phyloP scores from a whole-genome alignment of 2,797 vertebrate species.

The Heliangelus exortis region DNA sequence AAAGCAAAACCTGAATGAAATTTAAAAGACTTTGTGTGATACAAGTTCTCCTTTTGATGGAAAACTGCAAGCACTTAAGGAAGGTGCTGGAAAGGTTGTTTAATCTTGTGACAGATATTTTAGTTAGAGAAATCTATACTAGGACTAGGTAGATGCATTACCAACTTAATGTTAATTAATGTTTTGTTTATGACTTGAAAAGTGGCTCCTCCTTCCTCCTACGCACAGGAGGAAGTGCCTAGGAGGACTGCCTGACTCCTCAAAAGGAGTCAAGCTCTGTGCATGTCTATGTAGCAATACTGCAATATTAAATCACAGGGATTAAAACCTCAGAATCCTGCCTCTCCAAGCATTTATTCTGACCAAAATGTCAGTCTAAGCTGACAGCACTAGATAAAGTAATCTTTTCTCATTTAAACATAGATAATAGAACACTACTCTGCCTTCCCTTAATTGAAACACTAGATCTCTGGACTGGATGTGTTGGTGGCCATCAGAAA shows the following conservation, averaged over 20 bases:
- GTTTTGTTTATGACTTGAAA: background rate
- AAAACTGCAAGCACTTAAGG: background rate
- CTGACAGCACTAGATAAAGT: background rate
- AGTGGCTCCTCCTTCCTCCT: background rate
- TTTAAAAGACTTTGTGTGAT: background rate
- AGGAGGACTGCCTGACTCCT: too few relatives aligned
- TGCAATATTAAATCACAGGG: background rate
- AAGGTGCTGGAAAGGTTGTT: conserved; percentile 22
- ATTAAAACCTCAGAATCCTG: background rate
- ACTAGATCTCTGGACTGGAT: background rate
- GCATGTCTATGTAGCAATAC: background rate
- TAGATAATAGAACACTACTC: background rate
- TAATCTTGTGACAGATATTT: background rate
- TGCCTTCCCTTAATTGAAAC: background rate
- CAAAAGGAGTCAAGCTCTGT: background rate
- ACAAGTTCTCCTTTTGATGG: background rate
- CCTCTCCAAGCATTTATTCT: background rate
- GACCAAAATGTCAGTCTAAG: background rate
- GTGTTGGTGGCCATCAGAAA: background rate
- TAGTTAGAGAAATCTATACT: background rate
- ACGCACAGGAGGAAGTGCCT: too few relatives aligned
- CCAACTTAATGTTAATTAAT: background rate
- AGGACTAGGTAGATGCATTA: background rate
- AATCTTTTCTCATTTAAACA: background rate
- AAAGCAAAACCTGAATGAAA: background rate